Evolutionary conservation across 2,113 vertebrate genomes (phyloP).

Genomic region (Helogale parvula): DNA sequence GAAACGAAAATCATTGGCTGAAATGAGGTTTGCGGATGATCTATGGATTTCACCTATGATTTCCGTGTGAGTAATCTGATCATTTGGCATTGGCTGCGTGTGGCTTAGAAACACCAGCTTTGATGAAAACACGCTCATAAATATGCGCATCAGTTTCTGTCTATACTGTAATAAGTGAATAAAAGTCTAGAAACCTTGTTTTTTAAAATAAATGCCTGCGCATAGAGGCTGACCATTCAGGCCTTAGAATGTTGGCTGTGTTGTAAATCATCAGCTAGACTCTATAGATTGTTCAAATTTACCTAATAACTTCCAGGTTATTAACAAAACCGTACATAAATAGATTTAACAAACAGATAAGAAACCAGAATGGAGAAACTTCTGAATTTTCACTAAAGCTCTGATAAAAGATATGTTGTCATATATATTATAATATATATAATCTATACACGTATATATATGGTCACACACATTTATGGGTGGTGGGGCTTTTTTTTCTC

Average conservation of each 20-base stretch:
- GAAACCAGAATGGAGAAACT: not conserved
- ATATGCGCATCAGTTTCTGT: not conserved
- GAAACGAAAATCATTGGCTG: not conserved
- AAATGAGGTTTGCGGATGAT: slow-evolving; percentile 1
- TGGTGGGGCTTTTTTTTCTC: not conserved
- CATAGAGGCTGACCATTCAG: not conserved
- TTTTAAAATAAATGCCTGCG: not conserved
- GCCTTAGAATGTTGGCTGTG: not conserved
- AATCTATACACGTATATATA: not conserved
- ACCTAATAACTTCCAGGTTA: not conserved
- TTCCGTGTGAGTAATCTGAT: not conserved
- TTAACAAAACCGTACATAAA: not conserved
- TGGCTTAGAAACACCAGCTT: not conserved
- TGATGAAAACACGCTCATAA: not conserved
- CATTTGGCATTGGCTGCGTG: not conserved
- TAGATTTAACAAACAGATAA: not conserved
- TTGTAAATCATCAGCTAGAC: not conserved
- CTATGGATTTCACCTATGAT: not conserved
- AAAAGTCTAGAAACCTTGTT: not conserved
- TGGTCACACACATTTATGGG: not conserved
- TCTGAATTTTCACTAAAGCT: not conserved
- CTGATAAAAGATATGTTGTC: not conserved
- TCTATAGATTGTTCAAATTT: not conserved
- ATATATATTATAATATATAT: not conserved
- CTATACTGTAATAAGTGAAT: not conserved